Evolutionary conservation across 2,888 invertebrate genomes (phyloP).

Genomic region (Pharmacophagus antenor): DNA sequence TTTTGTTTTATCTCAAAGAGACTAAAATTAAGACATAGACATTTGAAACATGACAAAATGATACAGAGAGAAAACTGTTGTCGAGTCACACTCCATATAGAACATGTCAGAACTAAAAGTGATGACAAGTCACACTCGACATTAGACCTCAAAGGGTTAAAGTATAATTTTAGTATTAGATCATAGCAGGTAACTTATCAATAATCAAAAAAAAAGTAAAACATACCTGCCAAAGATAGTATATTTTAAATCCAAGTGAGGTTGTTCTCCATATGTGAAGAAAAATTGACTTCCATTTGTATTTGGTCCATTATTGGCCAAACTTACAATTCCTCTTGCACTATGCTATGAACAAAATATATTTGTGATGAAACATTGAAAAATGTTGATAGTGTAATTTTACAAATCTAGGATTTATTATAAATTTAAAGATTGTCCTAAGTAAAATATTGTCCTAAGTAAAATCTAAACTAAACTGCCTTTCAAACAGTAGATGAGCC

Average conservation of each 20-base stretch:
- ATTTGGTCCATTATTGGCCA: constrained; percentile 99
- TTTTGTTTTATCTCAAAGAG: no score
- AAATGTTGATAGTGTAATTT: not conserved
- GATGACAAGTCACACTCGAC: no score
- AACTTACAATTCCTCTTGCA: constrained; percentile 93
- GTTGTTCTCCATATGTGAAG: constrained; percentile 95
- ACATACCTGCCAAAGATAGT: constrained; percentile 96
- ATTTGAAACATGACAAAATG: no score
- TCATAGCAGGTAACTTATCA: not conserved
- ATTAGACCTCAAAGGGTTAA: no score
- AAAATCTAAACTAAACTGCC: no score
- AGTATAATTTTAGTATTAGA: not conserved
- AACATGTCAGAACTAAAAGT: no score
- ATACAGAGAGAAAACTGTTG: no score
- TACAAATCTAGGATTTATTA: not conserved
- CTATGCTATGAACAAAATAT: constrained; percentile 83
- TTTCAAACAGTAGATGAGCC: no score
- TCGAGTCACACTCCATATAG: no score
- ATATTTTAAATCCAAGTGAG: constrained; percentile 97
- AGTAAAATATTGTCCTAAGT: no score
- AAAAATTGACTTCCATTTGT: constrained; percentile 99
- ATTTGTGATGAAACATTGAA: not conserved
- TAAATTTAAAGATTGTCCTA: no score
- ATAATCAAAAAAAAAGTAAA: not conserved
- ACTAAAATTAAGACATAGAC: no score